Percentiles rank a stretch among this genome's conserved stretches.
Conservation (phyloP, 2,797 vertebrate species). For the Artibeus jamaicensis region DNA sequence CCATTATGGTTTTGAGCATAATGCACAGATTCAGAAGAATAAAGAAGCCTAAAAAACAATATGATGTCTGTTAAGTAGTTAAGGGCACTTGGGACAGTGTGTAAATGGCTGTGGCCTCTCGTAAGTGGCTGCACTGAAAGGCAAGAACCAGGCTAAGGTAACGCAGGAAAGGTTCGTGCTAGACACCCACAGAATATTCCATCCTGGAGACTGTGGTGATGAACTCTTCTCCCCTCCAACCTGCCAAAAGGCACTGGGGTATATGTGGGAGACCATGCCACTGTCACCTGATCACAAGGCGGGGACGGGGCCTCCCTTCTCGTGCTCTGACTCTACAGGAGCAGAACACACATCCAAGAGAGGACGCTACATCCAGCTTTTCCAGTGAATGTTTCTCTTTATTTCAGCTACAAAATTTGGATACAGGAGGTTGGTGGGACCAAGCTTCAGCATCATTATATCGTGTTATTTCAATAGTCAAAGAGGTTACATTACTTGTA, state of each 20-base stretch:
- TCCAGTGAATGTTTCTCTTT: background rate
- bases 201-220: background rate
- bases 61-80: background rate
- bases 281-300: background rate
- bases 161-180: background rate
- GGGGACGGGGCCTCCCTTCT: background rate
- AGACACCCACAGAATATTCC: background rate
- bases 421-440: background rate
- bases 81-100: background rate
- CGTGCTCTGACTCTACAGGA: background rate
- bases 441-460: background rate
- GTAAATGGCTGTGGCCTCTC: background rate
- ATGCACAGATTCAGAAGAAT: background rate
- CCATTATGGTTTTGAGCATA: background rate
- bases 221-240: background rate
- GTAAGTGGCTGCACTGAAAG: background rate
- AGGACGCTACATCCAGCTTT: background rate
- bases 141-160: background rate
- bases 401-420: background rate
- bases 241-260: background rate
- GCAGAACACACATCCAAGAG: background rate
- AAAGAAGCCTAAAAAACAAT: background rate
- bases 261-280: background rate
- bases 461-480: slow-evolving; percentile 35
- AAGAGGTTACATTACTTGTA: background rate